Evolutionary conservation across 1,140 invertebrate species (phyloP).

Genomic region (Venturia canescens): DNA sequence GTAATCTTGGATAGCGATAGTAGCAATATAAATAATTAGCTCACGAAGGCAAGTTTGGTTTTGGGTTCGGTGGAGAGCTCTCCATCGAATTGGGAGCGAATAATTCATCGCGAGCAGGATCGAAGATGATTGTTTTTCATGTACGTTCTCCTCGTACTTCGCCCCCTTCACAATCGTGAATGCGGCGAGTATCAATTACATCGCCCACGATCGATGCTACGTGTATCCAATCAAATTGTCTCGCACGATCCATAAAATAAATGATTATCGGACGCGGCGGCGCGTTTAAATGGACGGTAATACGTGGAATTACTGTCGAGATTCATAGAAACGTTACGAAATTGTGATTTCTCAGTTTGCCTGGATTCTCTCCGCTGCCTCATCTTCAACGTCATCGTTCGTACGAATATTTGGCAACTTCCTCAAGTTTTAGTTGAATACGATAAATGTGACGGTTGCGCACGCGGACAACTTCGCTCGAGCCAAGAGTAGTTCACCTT

Average conservation of each 20-base stretch:
- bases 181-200: background rate
- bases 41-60: too few species aligned
- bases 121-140: background rate
- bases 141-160: background rate
- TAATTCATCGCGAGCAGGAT: background rate
- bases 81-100: background rate
- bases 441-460: too few species aligned
- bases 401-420: too few species aligned
- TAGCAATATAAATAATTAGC: too few species aligned
- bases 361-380: background rate
- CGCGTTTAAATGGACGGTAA: background rate
- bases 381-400: background rate
- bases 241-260: constrained; percentile 20
- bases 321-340: constrained; percentile 8
- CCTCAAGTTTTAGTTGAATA: too few species aligned
- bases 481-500: background rate
- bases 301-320: constrained; percentile 7
- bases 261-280: constrained; percentile 1
- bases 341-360: background rate
- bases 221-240: constrained; percentile 20
- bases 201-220: background rate
- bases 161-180: background rate
- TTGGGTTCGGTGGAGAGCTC: too few species aligned
- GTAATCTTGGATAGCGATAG: too few species aligned
- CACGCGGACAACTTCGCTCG: background rate